These are phyloP conservation scores for Phyllopteryx taeniolatus DNA, from an alignment of 2,113 vertebrate genomes.

Conservation along the genomic window DNA sequence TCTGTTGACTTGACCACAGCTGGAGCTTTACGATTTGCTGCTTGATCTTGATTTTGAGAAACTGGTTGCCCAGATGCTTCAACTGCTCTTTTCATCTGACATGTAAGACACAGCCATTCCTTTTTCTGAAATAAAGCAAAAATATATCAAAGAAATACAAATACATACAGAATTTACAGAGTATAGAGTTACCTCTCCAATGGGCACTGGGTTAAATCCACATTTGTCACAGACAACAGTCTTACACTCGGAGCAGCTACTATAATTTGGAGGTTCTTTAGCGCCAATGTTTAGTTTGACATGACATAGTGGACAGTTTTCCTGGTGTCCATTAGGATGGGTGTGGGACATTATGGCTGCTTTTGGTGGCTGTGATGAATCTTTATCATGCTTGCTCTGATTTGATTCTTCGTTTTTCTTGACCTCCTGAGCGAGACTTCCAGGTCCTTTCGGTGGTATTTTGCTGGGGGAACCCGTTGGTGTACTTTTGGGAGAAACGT, in stretches of 20 bases:
- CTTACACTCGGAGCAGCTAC: conserved; percentile 88
- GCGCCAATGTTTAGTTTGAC: conserved; percentile 77
- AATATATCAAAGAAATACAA: background rate
- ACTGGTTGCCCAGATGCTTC: conserved; percentile 72
- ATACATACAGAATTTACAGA: background rate
- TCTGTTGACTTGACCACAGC: conserved; percentile 25
- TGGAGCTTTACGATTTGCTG: conserved; percentile 55
- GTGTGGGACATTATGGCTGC: conserved; percentile 1
- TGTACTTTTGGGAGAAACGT: conserved; percentile 50
- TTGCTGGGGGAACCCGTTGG: conserved; percentile 54
- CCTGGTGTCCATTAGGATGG: conserved; percentile 27
- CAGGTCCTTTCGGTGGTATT: conserved; percentile 38
- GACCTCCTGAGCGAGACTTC: conserved; percentile 41
- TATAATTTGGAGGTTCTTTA: conserved; percentile 84
- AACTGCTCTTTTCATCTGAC: conserved; percentile 88
- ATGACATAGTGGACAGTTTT: conserved; percentile 87
- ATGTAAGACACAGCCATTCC: conserved; percentile 95
- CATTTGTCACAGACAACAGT: conserved; percentile 88
- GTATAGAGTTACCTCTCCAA: conserved; percentile 48
- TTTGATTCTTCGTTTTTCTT: conserved; percentile 38
- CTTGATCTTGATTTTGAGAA: conserved; percentile 11
- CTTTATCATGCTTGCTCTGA: conserved; percentile 39
- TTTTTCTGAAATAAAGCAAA: conserved; percentile 67
- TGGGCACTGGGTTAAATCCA: conserved; percentile 63
- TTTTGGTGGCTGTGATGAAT: conserved; percentile 26